Percentiles rank a stretch among this genome's conserved stretches.
Conservation (phyloP, 2,113 vertebrate species). For the Tympanuchus pallidicinctus region DNA sequence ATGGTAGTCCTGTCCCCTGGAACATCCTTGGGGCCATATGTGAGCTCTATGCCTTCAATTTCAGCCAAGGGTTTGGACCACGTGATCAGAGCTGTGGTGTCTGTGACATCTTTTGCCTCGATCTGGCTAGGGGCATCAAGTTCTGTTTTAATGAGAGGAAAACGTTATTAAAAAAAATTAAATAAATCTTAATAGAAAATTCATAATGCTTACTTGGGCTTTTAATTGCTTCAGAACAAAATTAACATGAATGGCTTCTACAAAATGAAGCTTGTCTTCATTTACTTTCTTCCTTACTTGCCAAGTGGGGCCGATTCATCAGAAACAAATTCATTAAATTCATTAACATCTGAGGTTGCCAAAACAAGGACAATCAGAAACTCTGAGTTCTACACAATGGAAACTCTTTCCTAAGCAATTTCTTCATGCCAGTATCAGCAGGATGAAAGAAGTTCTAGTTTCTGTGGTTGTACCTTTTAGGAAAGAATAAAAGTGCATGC, state of each 20-base stretch:
- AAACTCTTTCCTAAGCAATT: neutral
- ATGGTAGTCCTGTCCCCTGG: conserved; percentile 83
- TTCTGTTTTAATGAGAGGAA: conserved; percentile 69
- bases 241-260: neutral
- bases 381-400: neutral
- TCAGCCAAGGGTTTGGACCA: conserved; percentile 93
- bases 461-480: neutral
- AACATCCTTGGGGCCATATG: conserved; percentile 82
- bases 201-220: neutral
- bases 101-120: conserved; percentile 91
- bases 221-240: neutral
- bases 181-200: neutral
- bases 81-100: conserved; percentile 91
- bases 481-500: neutral
- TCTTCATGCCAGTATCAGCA: neutral
- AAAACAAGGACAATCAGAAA: neutral
- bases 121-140: conserved; percentile 93
- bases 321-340: neutral
- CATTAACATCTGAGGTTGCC: neutral
- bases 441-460: neutral
- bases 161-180: neutral
- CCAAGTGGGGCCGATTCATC: neutral
- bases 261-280: neutral
- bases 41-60: conserved; percentile 87
- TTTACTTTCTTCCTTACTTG: neutral